Percentiles rank a stretch among this genome's conserved stretches.
Conservation (phyloP, 2,888 invertebrate genomes). For the Erynnis tages region DNA sequence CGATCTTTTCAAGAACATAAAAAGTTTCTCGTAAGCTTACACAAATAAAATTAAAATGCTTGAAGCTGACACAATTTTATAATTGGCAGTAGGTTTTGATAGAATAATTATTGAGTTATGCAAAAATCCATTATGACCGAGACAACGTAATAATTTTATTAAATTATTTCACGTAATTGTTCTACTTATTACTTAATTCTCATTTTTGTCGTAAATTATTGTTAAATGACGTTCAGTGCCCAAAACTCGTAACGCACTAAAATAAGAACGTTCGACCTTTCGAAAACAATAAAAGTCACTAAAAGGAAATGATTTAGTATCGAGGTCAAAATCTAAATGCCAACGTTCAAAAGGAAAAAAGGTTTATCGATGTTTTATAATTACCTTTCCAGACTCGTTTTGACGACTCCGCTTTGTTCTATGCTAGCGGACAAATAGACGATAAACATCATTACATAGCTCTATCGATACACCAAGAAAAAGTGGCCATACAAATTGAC, state of each 20-base stretch:
- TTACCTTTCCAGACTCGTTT: constrained; percentile 86
- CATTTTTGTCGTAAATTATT: constrained; percentile 8
- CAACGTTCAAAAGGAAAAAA: constrained; percentile 19
- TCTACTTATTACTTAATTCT: neutral
- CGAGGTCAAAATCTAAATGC: constrained; percentile 26
- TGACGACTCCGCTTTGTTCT: constrained; percentile 95
- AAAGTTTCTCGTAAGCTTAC: neutral
- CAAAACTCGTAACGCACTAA: constrained; percentile 9
- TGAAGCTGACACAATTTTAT: neutral
- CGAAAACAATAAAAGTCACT: constrained; percentile 27
- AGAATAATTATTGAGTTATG: neutral
- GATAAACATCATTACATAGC: constrained; percentile 95
- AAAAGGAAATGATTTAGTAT: constrained; percentile 28
- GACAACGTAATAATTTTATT: neutral
- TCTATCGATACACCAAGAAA: constrained; percentile 90
- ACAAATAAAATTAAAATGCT: neutral
- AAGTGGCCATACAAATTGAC: constrained; percentile 92
- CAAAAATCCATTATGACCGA: neutral
- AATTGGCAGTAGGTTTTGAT: neutral
- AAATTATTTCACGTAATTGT: neutral
- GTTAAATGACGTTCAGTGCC: constrained; percentile 5
- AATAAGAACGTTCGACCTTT: constrained; percentile 31
- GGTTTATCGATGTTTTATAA: constrained; percentile 26
- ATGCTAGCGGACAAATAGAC: constrained; percentile 95
- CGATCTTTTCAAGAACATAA: neutral